Evolutionary conservation across 2,888 invertebrate genomes (phyloP).

Genomic region (Aplocera efformata): DNA sequence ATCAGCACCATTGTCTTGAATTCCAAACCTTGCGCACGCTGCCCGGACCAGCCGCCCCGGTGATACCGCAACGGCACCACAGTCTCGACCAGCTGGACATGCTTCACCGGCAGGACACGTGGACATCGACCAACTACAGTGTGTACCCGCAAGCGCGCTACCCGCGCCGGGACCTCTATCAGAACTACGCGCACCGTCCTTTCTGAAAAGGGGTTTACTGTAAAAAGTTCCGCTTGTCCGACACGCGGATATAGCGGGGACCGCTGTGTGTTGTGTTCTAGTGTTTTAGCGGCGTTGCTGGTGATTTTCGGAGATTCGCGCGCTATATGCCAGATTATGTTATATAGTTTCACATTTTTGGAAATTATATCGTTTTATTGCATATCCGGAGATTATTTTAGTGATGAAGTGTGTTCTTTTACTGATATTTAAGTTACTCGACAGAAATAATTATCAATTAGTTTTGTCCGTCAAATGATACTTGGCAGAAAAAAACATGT

Average conservation of each 20-base stretch:
- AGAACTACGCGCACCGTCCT: conserved; percentile 65
- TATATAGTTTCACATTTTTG: background rate
- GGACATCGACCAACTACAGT: conserved; percentile 52
- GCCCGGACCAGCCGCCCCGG: conserved; percentile 44
- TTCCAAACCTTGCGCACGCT: conserved; percentile 56
- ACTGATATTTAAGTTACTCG: background rate
- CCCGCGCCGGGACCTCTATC: conserved; percentile 61
- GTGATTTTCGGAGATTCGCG: conserved; percentile 32
- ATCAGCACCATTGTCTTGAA: too few relatives aligned
- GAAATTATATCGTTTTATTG: background rate
- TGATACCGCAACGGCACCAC: conserved; percentile 66
- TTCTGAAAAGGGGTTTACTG: conserved; percentile 78
- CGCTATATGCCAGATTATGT: too few relatives aligned
- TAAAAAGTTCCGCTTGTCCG: conserved; percentile 73
- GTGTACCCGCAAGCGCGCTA: conserved; percentile 53
- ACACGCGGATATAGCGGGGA: conserved; percentile 65
- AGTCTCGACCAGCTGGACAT: conserved; percentile 74
- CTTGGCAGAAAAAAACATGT: too few relatives aligned
- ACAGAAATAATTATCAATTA: too few relatives aligned
- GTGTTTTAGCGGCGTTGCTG: conserved; percentile 45
- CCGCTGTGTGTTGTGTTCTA: conserved; percentile 43
- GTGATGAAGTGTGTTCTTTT: conserved; percentile 10
- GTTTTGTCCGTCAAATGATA: too few relatives aligned
- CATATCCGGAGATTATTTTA: background rate
- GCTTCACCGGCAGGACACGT: conserved; percentile 64